phyloP scores from a whole-genome alignment of 2,797 vertebrate genomes.

The Decapterus maruadsi region DNA sequence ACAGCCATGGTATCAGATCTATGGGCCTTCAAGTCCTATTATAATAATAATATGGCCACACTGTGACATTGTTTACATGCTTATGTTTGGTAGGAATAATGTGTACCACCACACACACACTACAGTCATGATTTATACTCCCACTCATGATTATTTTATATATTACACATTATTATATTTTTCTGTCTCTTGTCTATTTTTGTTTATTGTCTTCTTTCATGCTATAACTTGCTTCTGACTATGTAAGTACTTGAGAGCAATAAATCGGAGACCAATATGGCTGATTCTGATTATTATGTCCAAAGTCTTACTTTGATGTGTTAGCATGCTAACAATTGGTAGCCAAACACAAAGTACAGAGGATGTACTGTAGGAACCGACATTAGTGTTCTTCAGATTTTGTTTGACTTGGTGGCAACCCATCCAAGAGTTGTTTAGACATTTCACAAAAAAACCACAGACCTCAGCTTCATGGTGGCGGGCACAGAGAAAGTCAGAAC shows the following conservation, averaged over 20 bases:
- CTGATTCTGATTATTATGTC: background rate
- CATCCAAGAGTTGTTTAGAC: background rate
- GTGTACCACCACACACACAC: too few species aligned
- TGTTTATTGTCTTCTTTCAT: too few species aligned
- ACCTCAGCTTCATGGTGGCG: background rate
- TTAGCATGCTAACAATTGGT: background rate
- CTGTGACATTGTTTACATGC: background rate
- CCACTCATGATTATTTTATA: too few species aligned
- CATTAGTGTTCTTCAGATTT: background rate
- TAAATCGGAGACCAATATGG: too few species aligned
- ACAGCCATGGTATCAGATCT: background rate
- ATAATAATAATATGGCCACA: background rate
- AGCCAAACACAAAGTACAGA: background rate
- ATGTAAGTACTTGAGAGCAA: too few species aligned
- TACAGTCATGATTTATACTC: too few species aligned
- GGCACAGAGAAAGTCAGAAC: background rate
- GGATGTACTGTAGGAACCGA: background rate
- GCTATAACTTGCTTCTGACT: too few species aligned
- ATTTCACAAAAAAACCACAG: background rate
- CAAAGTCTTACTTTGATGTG: background rate
- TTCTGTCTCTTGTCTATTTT: too few species aligned
- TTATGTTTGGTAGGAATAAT: background rate
- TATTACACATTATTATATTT: too few species aligned
- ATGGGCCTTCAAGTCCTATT: background rate
- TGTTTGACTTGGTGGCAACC: background rate